phyloP scores from a whole-genome alignment of 1,140 invertebrate genomes.

The Macrobrachium rosenbergii region DNA sequence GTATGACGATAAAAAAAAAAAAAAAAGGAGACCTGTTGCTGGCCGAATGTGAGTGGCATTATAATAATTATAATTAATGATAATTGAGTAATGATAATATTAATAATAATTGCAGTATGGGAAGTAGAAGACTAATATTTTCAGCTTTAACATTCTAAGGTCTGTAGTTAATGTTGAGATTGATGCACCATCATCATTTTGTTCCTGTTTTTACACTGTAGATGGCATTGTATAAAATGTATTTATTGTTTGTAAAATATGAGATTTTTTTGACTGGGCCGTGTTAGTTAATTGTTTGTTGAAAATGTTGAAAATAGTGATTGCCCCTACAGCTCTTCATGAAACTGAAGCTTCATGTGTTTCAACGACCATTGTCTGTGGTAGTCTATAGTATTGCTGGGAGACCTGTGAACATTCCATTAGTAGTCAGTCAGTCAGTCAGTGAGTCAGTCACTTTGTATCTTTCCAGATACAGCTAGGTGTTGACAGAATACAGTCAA shows the following conservation, averaged over 20 bases:
- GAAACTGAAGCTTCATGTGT: constrained; percentile 33
- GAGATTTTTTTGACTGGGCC: constrained; percentile 34
- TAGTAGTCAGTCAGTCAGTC: not conserved
- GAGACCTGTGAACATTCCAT: not conserved
- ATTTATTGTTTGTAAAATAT: constrained; percentile 52
- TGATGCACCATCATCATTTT: constrained; percentile 47
- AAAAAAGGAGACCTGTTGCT: constrained; percentile 14
- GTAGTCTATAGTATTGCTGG: constrained; percentile 34
- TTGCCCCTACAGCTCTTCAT: constrained; percentile 15
- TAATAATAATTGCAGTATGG: not conserved
- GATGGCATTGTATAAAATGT: constrained; percentile 61
- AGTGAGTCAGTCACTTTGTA: not conserved
- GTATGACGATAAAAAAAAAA: constrained; percentile 11
- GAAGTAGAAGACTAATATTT: constrained; percentile 26
- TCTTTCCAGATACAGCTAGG: no score
- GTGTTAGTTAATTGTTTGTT: constrained; percentile 38
- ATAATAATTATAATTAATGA: no score
- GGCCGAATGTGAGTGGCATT: not conserved
- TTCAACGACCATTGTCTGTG: constrained; percentile 40
- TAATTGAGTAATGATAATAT: no score
- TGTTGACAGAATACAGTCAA: no score
- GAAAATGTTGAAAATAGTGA: constrained; percentile 18
- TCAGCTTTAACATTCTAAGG: constrained; percentile 39
- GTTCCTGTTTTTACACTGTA: constrained; percentile 56
- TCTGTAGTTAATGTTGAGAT: constrained; percentile 53